Conservation (phyloP, 2,888 invertebrate species). For the Eilema depressum region DNA sequence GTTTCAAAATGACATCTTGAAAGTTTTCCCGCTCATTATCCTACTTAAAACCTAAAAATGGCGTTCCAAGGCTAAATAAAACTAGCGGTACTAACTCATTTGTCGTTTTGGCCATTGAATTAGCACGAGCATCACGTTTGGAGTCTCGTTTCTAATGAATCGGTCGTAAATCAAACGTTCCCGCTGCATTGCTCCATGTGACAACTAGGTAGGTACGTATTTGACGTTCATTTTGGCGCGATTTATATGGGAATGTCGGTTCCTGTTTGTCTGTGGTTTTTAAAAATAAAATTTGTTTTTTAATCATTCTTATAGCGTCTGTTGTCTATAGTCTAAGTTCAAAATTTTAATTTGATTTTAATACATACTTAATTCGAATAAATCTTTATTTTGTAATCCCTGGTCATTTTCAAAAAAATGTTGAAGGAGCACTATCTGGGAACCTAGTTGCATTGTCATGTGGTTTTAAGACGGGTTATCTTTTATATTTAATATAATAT, state of each 20-base stretch:
- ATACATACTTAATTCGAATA: no score
- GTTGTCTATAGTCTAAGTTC: neutral
- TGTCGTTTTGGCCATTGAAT: constrained; percentile 15
- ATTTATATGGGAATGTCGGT: constrained; percentile 23
- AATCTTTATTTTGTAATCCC: no score
- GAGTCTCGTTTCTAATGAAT: constrained; percentile 62
- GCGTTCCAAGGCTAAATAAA: constrained; percentile 15
- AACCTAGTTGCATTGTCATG: no score
- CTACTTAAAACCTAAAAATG: constrained; percentile 7
- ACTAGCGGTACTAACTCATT: constrained; percentile 26
- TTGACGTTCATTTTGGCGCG: constrained; percentile 30
- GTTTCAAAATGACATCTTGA: no score
- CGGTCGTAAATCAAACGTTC: constrained; percentile 33
- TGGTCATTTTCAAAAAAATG: no score
- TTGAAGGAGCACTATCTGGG: no score
- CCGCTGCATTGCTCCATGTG: constrained; percentile 19
- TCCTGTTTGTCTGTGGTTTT: constrained; percentile 20
- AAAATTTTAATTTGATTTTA: neutral
- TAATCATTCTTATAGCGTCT: neutral
- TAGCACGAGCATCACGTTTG: constrained; percentile 48
- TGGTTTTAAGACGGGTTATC: no score
- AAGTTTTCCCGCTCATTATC: neutral
- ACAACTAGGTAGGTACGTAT: constrained; percentile 11
- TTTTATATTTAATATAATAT: no score
- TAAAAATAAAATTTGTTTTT: neutral